phyloP scores from a whole-genome alignment of 2,113 vertebrate species.

The Paradoxurus hermaphroditus region DNA sequence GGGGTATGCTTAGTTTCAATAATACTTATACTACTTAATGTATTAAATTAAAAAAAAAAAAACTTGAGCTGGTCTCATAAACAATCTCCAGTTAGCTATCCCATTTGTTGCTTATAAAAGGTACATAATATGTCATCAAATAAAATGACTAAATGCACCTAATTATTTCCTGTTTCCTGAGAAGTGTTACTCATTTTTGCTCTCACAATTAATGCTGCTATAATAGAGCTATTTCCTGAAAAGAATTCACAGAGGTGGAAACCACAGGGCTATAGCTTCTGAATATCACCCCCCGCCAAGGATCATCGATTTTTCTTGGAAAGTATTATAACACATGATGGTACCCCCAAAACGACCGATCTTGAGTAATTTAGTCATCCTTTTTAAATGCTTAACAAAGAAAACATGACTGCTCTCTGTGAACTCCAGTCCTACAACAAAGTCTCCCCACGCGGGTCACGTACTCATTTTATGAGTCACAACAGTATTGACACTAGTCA shows the following conservation, averaged over 20 bases:
- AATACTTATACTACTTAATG: neutral
- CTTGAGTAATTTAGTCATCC: neutral
- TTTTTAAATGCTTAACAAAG: neutral
- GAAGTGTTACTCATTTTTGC: neutral
- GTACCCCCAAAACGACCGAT: neutral
- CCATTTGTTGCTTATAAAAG: neutral
- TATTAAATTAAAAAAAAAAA: neutral
- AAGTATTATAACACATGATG: neutral
- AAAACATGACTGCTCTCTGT: neutral
- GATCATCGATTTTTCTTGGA: neutral
- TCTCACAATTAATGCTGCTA: neutral
- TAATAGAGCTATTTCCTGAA: neutral
- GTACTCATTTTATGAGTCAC: slow-evolving; percentile 38
- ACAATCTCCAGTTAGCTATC: neutral
- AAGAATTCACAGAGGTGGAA: neutral
- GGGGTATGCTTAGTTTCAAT: neutral
- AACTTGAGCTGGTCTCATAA: neutral
- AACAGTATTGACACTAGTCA: slow-evolving; percentile 54
- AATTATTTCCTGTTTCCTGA: neutral
- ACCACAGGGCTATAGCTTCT: neutral
- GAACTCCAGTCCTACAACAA: neutral
- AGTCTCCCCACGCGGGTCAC: neutral
- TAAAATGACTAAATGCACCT: neutral
- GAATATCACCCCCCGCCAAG: neutral
- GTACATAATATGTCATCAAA: neutral